phyloP scores from a whole-genome alignment of 2,888 invertebrate genomes.

The Heliconius ismenius region DNA sequence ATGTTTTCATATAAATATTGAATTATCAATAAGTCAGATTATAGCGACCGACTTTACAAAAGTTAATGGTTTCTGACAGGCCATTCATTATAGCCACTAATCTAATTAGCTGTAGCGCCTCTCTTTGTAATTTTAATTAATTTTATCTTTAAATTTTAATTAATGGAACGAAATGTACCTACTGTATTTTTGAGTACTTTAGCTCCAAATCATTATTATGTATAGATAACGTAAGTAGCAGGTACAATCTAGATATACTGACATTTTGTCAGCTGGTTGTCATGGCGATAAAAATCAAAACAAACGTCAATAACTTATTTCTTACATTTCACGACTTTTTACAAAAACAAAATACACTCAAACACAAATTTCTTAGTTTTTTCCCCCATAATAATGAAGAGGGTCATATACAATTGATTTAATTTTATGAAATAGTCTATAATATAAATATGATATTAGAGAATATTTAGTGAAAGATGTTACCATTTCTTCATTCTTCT shows the following conservation, averaged over 20 bases:
- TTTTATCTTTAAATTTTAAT: constrained; percentile 14
- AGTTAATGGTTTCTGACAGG: constrained; percentile 19
- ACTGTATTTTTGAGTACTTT: background rate
- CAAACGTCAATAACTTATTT: constrained; percentile 27
- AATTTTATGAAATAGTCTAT: background rate
- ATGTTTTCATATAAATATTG: constrained; percentile 2
- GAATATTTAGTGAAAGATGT: background rate
- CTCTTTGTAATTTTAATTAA: constrained; percentile 22
- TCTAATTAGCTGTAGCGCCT: constrained; percentile 22
- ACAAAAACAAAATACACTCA: background rate
- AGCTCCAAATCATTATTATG: background rate
- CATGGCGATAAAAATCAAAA: constrained; percentile 33
- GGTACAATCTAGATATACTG: background rate
- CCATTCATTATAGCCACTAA: constrained; percentile 25
- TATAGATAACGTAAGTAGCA: background rate
- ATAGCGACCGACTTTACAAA: constrained; percentile 7
- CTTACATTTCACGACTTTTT: constrained; percentile 1
- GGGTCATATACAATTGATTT: background rate
- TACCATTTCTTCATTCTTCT: too few relatives aligned
- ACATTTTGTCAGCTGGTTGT: constrained; percentile 15
- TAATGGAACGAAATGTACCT: background rate
- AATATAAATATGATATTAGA: background rate
- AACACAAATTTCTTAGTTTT: background rate
- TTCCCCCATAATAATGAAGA: background rate
- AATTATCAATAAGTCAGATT: constrained; percentile 11